Conservation (phyloP, 2,797 vertebrate genomes). For the Sparus aurata region DNA sequence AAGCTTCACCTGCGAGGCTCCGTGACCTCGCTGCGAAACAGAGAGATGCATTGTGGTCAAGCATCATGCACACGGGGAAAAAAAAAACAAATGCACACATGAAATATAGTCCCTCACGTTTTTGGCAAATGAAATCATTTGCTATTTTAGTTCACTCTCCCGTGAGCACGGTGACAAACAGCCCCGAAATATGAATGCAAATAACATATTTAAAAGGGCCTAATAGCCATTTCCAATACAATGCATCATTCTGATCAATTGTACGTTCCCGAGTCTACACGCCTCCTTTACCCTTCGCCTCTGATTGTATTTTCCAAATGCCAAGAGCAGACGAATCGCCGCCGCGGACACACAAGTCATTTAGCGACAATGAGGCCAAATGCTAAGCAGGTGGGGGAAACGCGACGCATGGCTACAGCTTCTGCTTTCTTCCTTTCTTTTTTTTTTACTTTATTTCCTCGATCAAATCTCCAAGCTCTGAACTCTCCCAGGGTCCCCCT, state of each 20-base stretch:
- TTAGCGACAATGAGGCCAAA: slow-evolving; percentile 77
- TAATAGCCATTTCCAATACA: slow-evolving; percentile 76
- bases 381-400: slow-evolving; percentile 61
- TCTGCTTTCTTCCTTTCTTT: slow-evolving; percentile 5
- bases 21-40: slow-evolving; percentile 4
- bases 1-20: slow-evolving; percentile 1
- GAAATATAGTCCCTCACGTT: slow-evolving; percentile 56
- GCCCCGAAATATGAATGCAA: slow-evolving; percentile 72
- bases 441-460: slow-evolving; percentile 19
- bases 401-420: slow-evolving; percentile 32
- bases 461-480: slow-evolving; percentile 25
- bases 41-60: slow-evolving; percentile 22
- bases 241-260: slow-evolving; percentile 84
- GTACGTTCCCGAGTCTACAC: slow-evolving; percentile 73
- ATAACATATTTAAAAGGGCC: slow-evolving; percentile 80
- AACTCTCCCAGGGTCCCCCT: slow-evolving; percentile 32
- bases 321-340: slow-evolving; percentile 76
- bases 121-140: slow-evolving; percentile 73
- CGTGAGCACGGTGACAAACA: slow-evolving; percentile 70
- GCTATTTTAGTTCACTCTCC: slow-evolving; percentile 64
- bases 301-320: slow-evolving; percentile 85
- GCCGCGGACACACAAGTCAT: slow-evolving; percentile 73
- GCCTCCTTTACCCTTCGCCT: slow-evolving; percentile 76
- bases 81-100: slow-evolving; percentile 21
- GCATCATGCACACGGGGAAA: slow-evolving; percentile 14